A percentile compares a stretch with the other conserved stretches of the same genome.
phyloP scores from a whole-genome alignment of 2,888 invertebrate species.

The Eucriotettix oculatus region DNA sequence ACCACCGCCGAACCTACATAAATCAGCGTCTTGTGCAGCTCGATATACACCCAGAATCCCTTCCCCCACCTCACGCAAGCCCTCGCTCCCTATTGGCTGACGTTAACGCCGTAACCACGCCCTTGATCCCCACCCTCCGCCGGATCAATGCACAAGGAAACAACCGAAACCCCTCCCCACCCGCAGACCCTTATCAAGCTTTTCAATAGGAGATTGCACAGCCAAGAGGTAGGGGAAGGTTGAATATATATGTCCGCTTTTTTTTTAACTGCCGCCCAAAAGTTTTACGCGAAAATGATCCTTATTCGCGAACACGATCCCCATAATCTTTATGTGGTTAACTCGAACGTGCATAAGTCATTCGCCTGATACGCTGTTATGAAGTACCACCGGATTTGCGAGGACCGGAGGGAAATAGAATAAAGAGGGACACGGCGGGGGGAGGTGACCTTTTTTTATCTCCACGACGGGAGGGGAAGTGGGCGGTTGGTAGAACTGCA shows the following conservation, averaged over 20 bases:
- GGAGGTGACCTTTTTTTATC: neutral
- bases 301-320: constrained; percentile 4
- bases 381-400: neutral
- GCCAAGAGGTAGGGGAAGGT: neutral
- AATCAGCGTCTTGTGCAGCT: neutral
- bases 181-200: neutral
- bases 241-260: neutral
- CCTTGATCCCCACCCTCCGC: neutral
- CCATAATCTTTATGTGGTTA: constrained; percentile 3
- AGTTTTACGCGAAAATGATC: constrained; percentile 8
- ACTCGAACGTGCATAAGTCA: constrained; percentile 3
- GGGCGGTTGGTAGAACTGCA: neutral
- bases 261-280: neutral
- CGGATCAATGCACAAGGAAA: neutral
- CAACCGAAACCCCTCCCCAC: neutral
- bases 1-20: neutral
- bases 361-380: neutral
- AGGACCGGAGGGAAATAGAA: neutral
- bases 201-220: constrained; percentile 4
- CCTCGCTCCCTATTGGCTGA: neutral
- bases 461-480: neutral
- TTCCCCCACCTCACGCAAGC: neutral
- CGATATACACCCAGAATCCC: neutral
- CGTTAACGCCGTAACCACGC: neutral
- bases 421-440: neutral